These are phyloP conservation scores for Raja brachyura DNA, from an alignment of 2,113 vertebrate genomes.

Conservation along the genomic window DNA sequence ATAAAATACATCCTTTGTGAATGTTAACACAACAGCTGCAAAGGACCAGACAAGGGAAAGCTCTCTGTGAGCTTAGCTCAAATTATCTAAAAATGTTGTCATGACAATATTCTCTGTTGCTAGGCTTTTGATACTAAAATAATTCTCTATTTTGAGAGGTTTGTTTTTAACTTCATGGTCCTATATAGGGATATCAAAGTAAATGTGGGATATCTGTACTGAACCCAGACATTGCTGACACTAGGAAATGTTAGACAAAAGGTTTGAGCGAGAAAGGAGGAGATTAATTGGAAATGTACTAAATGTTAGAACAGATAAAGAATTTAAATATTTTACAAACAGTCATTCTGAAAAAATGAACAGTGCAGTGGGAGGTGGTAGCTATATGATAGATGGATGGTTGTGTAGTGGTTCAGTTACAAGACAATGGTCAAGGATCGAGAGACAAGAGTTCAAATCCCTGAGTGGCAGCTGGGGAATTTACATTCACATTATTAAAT, in stretches of 20 bases:
- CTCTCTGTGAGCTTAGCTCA: neutral
- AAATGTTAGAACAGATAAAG: neutral
- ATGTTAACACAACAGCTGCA: neutral
- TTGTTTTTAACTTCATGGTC: neutral
- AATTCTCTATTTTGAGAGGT: neutral
- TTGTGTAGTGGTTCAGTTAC: too few species aligned
- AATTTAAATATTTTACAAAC: neutral
- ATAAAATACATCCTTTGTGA: neutral
- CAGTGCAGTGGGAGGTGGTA: neutral
- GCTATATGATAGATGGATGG: too few species aligned
- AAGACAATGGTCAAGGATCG: too few species aligned
- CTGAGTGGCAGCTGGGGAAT: too few species aligned
- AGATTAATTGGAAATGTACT: neutral
- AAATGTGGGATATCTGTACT: neutral
- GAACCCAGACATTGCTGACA: neutral
- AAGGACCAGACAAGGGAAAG: neutral
- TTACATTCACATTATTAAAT: too few species aligned
- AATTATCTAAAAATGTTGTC: neutral
- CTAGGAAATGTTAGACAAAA: neutral
- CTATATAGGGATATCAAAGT: too few species aligned
- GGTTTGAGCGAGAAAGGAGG: neutral
- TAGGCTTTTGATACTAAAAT: slow-evolving; percentile 11
- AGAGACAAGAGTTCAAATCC: too few species aligned
- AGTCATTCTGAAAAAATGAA: neutral
- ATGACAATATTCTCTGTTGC: neutral